Evolutionary conservation across 2,797 vertebrate species (phyloP), one percentile per base, ranked within the genome.

Genomic region (Danio albolineatus): DNA sequence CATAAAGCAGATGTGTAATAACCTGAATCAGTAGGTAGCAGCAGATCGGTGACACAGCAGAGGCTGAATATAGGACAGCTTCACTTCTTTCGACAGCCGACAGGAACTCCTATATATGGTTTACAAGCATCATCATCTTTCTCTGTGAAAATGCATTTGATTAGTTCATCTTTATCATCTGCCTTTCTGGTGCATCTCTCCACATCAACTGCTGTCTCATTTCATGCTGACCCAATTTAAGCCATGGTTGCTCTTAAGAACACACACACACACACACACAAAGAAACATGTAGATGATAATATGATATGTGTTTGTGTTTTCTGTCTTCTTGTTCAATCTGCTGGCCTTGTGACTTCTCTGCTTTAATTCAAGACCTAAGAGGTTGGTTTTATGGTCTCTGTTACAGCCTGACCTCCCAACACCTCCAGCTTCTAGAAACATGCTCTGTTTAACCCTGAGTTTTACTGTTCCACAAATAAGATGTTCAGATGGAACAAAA

Each of bases 321-420:
- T 95, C 89, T 93, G 86, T 93, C 72, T 83, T 92, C 87, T 90
- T 84, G 91, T 93, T 90, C 90, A 84, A 86, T 88, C 87, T 93
- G 94, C 92, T 87, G 93, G 92, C 93, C 93, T 88, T 94, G 91
- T 94, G 94, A 93, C 92, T 95, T 92, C 92, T 90, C 92, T 76
- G 91, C 91, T 94, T 92, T 94, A 96, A 93, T 93, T 91, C 91
- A 96, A 98, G 96, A 96, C 91, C 95, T 95, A 95, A 93, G 95
- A 97, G 96, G 96, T 98, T 96, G 94, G 96, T 93, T 88, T 84
- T 60, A 87, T 80, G 87, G 84, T 85, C 64, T 85, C 82, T 70
- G 28, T 46, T 43, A 54, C 71, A 83, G 39, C 48, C 60, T 65
- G 9, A 57, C 70, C 73, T 77, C 53, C 7, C 6, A 7, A 59